These are phyloP conservation scores for Rhombomys opimus DNA, from an alignment of 2,113 vertebrate genomes.

Conservation along the genomic window DNA sequence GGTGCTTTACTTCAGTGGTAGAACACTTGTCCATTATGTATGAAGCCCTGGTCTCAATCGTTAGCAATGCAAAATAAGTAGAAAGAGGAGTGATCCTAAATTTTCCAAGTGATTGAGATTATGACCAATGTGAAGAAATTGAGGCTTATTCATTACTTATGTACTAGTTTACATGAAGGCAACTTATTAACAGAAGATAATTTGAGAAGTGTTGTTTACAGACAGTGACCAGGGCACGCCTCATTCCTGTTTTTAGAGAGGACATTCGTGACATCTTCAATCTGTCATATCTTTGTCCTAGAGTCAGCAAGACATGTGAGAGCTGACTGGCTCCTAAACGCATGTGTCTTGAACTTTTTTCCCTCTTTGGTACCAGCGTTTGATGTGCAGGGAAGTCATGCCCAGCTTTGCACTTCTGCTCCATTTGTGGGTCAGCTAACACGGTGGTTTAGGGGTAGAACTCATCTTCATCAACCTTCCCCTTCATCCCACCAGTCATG, in stretches of 20 bases:
- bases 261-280: constrained; percentile 98
- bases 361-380: constrained; percentile 88
- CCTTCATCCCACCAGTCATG: too few species aligned
- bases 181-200: constrained; percentile 90
- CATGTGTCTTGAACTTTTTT: constrained; percentile 97
- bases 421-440: constrained; percentile 96
- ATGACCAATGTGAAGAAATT: not conserved
- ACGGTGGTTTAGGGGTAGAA: constrained; percentile 97
- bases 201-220: constrained; percentile 87
- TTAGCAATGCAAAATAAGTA: not conserved
- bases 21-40: not conserved
- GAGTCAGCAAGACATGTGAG: constrained; percentile 96
- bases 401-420: constrained; percentile 84
- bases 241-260: constrained; percentile 98
- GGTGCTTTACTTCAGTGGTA: not conserved
- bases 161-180: constrained; percentile 55
- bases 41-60: not conserved
- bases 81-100: not conserved
- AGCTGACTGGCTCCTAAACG: constrained; percentile 96
- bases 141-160: not conserved
- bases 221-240: constrained; percentile 95
- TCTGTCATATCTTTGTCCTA: constrained; percentile 98
- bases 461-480: constrained; percentile 95
- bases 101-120: not conserved
- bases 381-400: constrained; percentile 97